Percentiles rank a stretch among this genome's conserved stretches.
Evolutionary conservation across 1,140 invertebrate genomes (phyloP).

Genomic region (Mya arenaria): DNA sequence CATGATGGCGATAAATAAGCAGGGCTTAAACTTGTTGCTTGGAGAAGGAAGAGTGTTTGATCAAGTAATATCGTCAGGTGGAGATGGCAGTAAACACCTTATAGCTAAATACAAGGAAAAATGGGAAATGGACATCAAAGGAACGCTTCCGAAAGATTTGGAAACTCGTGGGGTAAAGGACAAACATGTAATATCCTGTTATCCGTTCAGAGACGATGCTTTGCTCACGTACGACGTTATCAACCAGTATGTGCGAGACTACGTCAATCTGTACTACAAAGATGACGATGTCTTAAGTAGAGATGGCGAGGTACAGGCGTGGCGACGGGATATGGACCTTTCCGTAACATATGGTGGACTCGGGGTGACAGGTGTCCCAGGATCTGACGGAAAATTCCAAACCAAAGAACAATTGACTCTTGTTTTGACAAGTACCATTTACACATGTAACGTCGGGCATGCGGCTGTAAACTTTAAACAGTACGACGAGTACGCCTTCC

Average conservation of each 20-base stretch:
- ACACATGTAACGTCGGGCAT: constrained; percentile 80
- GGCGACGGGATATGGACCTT: neutral
- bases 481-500: constrained; percentile 79
- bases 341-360: neutral
- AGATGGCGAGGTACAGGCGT: neutral
- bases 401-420: constrained; percentile 73
- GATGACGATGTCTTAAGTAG: no score
- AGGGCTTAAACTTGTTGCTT: neutral
- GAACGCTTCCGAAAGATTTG: constrained; percentile 51
- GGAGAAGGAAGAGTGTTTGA: neutral
- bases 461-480: constrained; percentile 80
- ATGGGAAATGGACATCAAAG: constrained; percentile 45
- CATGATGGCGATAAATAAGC: constrained; percentile 77
- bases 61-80: neutral
- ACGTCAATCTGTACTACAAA: constrained; percentile 52
- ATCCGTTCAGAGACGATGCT: constrained; percentile 81
- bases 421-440: constrained; percentile 76
- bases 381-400: constrained; percentile 61
- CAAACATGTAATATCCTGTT: constrained; percentile 76
- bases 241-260: constrained; percentile 74
- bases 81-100: neutral
- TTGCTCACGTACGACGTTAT: constrained; percentile 75
- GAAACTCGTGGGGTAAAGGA: constrained; percentile 71
- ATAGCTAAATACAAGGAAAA: neutral
- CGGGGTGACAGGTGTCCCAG: constrained; percentile 58